These are phyloP conservation scores for Nycticebus coucang DNA, from an alignment of 2,113 vertebrate species.

Conservation along the genomic window DNA sequence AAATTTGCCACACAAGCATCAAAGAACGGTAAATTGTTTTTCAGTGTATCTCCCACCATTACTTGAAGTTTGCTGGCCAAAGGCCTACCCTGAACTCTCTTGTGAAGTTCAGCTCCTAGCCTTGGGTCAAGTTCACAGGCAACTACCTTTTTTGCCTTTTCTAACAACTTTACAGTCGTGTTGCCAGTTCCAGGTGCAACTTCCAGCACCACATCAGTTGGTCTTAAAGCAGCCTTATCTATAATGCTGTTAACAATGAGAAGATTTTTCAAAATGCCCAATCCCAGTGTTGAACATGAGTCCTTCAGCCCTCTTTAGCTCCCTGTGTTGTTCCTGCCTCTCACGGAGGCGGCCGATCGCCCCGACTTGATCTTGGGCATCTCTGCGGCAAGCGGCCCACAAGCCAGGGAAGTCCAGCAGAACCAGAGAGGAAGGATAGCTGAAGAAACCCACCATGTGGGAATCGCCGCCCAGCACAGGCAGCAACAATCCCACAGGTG, in stretches of 20 bases:
- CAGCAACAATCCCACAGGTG: rapidly evolving
- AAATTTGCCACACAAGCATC: constrained; percentile 97
- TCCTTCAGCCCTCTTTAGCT: constrained; percentile 67
- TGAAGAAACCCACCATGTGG: neutral
- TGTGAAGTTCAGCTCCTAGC: constrained; percentile 97
- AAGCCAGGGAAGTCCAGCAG: rapidly evolving
- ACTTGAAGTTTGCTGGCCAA: constrained; percentile 96
- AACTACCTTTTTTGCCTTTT: constrained; percentile 98
- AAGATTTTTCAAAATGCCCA: constrained; percentile 98
- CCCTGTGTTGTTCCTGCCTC: constrained; percentile 42
- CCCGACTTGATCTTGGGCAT: constrained; percentile 74
- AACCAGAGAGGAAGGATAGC: rapidly evolving
- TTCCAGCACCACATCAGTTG: constrained; percentile 96
- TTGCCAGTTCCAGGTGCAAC: constrained; percentile 98
- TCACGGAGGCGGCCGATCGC: constrained; percentile 7
- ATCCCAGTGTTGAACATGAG: constrained; percentile 95
- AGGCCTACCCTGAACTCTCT: constrained; percentile 95
- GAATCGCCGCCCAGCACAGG: rapidly evolving
- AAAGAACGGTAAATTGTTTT: constrained; percentile 96
- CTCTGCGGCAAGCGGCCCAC: neutral
- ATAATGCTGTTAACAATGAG: constrained; percentile 96
- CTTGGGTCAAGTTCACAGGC: constrained; percentile 97
- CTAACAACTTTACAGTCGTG: constrained; percentile 96
- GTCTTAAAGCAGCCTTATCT: constrained; percentile 97
- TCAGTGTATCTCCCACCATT: constrained; percentile 94